phyloP scores from a whole-genome alignment of 2,888 invertebrate species.

The Agrotis exclamationis region DNA sequence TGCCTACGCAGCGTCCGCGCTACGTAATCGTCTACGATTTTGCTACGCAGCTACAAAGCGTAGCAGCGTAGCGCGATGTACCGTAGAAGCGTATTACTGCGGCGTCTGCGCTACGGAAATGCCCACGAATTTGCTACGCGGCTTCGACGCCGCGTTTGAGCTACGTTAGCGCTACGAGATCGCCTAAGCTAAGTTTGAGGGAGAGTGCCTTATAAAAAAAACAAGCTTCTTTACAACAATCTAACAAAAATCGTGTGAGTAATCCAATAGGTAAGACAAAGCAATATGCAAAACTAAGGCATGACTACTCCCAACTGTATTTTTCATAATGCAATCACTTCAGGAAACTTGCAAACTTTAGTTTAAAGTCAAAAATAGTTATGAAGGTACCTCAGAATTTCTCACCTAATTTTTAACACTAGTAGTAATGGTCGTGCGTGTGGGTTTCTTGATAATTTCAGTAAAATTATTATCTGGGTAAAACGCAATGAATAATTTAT shows the following conservation, averaged over 20 bases:
- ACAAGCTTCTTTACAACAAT: neutral
- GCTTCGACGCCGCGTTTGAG: neutral
- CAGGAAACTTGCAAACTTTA: constrained; percentile 25
- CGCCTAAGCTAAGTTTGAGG: too few species aligned
- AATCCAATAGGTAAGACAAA: too few species aligned
- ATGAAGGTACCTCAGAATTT: constrained; percentile 13
- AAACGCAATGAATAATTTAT: constrained; percentile 17
- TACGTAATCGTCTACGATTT: constrained; percentile 1
- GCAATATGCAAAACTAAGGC: neutral
- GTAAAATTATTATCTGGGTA: constrained; percentile 9
- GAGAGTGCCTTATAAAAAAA: too few species aligned
- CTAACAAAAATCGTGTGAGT: neutral
- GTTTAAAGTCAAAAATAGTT: constrained; percentile 29
- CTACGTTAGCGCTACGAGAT: neutral
- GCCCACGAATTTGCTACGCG: neutral
- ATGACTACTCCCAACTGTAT: constrained; percentile 24
- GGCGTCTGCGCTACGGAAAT: neutral
- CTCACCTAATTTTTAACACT: constrained; percentile 1
- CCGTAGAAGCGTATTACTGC: neutral
- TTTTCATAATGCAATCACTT: constrained; percentile 37
- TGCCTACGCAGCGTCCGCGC: constrained; percentile 1
- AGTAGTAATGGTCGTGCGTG: constrained; percentile 18
- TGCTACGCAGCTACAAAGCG: neutral
- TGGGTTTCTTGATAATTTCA: constrained; percentile 8
- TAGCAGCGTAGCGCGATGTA: constrained; percentile 4